Percentiles rank a stretch among this genome's conserved stretches.
Evolutionary conservation across 2,797 vertebrate species (phyloP).

Genomic region (Staurois parvus): DNA sequence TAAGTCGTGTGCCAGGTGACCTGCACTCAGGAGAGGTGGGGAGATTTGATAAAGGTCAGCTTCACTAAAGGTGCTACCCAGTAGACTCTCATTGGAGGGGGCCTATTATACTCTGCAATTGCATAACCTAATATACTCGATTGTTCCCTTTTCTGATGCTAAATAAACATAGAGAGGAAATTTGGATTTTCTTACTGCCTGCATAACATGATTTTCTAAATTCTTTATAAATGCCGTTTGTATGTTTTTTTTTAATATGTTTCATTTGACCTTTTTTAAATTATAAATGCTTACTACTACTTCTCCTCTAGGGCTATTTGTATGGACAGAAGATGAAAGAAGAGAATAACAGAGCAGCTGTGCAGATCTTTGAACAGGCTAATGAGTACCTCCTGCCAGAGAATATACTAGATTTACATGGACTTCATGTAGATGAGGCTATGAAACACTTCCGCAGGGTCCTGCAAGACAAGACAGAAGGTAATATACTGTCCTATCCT

Average conservation of each 20-base stretch:
- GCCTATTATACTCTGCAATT: no score
- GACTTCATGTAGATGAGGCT: constrained; percentile 94
- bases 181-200: no score
- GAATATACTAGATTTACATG: constrained; percentile 96
- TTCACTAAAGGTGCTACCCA: no score
- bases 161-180: no score
- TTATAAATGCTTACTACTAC: not conserved
- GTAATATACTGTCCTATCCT: constrained; percentile 58
- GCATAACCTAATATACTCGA: no score
- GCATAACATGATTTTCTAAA: no score
- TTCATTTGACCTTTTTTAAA: not conserved
- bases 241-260: not conserved
- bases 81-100: no score
- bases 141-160: no score
- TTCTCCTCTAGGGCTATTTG: constrained; percentile 81
- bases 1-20: no score
- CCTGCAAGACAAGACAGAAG: constrained; percentile 85
- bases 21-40: no score
- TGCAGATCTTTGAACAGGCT: constrained; percentile 90
- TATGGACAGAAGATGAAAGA: constrained; percentile 93
- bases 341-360: constrained; percentile 90
- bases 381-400: constrained; percentile 90
- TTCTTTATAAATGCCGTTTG: no score
- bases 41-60: no score
- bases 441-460: constrained; percentile 84